Evolutionary conservation across 2,797 vertebrate species (phyloP).

Genomic region (Emydoidea blandingii): DNA sequence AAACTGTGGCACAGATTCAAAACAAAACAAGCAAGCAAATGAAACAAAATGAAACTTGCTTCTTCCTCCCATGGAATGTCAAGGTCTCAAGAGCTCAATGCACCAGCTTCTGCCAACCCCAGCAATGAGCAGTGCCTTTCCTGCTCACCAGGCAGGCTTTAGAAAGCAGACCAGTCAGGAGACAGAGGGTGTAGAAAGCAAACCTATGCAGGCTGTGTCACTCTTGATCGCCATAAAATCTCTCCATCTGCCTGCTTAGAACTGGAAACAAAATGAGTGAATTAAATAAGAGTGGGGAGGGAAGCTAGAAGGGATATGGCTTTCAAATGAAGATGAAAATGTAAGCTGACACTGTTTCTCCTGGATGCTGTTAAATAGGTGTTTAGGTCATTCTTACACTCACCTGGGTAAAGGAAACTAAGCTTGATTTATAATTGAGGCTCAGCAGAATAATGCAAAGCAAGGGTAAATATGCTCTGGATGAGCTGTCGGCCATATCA

Average conservation of each 20-base stretch:
- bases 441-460: background rate
- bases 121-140: background rate
- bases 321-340: background rate
- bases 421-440: background rate
- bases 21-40: slow-evolving; percentile 42
- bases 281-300: background rate
- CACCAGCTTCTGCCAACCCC: background rate
- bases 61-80: slow-evolving; percentile 22
- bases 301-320: background rate
- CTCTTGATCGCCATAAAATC: background rate
- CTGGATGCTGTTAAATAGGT: background rate
- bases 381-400: background rate
- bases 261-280: background rate
- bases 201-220: background rate
- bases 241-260: background rate
- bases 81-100: background rate
- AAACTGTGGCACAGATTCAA: slow-evolving; percentile 34
- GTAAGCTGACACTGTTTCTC: background rate
- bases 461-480: background rate
- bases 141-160: background rate
- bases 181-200: background rate
- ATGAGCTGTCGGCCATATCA: background rate
- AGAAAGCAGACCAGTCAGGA: background rate
- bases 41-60: background rate
- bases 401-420: background rate